Percentiles rank a stretch among this genome's conserved stretches.
phyloP scores from a whole-genome alignment of 2,888 invertebrate species.

The Polyploca ridens region DNA sequence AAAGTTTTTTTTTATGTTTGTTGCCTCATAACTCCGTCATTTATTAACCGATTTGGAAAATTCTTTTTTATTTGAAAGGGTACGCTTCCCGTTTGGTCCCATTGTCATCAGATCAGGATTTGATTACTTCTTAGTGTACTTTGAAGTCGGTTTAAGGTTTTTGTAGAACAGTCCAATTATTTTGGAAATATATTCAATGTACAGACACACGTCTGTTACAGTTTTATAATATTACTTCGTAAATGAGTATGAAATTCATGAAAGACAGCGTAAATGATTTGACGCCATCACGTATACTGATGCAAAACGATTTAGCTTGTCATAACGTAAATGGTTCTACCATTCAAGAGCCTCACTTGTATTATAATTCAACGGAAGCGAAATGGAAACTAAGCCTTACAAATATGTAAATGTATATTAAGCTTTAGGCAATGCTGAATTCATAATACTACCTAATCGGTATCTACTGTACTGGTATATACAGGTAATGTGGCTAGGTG shows the following conservation, averaged over 20 bases:
- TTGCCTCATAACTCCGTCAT: too few species aligned
- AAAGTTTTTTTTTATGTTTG: too few species aligned
- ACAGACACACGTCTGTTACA: background rate
- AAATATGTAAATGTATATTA: constrained; percentile 10
- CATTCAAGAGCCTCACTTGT: constrained; percentile 11
- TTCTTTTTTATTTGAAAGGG: too few species aligned
- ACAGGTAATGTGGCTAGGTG: too few species aligned
- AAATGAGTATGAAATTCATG: background rate
- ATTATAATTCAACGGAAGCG: constrained; percentile 10
- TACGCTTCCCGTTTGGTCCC: too few species aligned
- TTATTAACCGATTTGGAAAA: too few species aligned
- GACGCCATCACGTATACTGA: constrained; percentile 13
- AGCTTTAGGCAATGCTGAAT: background rate
- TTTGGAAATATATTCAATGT: too few species aligned
- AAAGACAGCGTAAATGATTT: constrained; percentile 6
- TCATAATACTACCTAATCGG: background rate
- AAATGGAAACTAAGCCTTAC: constrained; percentile 12
- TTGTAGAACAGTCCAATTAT: too few species aligned
- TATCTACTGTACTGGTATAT: background rate
- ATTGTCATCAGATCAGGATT: too few species aligned
- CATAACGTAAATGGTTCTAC: constrained; percentile 12
- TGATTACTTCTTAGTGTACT: too few species aligned
- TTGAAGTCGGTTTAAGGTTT: too few species aligned
- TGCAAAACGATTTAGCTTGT: constrained; percentile 16
- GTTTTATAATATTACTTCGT: background rate